phyloP scores from a whole-genome alignment of 2,113 vertebrate species.

The Benthochromis sp. region DNA sequence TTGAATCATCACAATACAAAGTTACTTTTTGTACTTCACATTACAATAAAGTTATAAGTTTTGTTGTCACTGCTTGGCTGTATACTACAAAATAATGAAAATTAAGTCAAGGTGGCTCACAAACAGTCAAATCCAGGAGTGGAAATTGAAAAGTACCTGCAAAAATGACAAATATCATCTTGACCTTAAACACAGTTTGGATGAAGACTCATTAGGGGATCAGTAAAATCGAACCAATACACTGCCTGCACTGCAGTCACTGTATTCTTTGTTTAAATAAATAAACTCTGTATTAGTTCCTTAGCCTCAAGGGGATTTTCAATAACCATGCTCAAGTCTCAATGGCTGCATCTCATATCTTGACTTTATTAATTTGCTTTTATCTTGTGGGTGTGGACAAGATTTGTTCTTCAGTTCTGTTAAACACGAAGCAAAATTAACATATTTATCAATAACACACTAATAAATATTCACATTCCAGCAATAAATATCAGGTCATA shows the following conservation, averaged over 20 bases:
- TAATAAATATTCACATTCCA: not conserved
- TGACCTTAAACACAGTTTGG: not conserved
- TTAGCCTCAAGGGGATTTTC: not conserved
- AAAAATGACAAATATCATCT: not conserved
- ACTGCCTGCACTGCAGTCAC: not conserved
- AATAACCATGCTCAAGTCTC: not conserved
- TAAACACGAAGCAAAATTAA: not conserved
- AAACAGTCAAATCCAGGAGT: not conserved
- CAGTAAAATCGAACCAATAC: not conserved
- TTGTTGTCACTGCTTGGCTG: not conserved
- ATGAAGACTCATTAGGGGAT: not conserved
- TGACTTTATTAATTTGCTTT: not conserved
- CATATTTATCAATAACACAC: not conserved
- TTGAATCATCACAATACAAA: not conserved
- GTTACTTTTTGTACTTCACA: not conserved
- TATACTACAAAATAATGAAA: not conserved
- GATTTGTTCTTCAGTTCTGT: not conserved
- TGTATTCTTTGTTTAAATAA: not conserved
- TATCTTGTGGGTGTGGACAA: not conserved
- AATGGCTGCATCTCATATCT: not conserved
- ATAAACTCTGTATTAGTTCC: not conserved
- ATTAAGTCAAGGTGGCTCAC: not conserved
- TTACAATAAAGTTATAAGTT: not conserved
- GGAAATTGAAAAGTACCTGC: not conserved
- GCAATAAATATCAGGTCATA: not conserved